These are phyloP conservation scores for Tiaroga cobitis DNA, from an alignment of 2,797 vertebrate genomes.

Conservation along the genomic window DNA sequence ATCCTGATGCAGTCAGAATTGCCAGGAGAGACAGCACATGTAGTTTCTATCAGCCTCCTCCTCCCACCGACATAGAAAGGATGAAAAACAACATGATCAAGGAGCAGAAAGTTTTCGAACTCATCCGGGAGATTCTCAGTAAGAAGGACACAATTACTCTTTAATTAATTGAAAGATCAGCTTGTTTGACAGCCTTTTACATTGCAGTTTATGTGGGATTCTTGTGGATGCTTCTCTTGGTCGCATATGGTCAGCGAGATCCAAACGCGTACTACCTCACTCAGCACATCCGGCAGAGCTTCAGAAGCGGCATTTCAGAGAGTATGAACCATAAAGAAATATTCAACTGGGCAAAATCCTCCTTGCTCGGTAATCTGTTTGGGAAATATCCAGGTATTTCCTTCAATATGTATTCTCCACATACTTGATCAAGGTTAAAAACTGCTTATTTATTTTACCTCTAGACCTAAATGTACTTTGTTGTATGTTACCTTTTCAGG, in stretches of 20 bases:
- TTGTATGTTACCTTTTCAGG: conserved; percentile 72
- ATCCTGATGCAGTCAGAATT: conserved; percentile 73
- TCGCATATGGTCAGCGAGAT: conserved; percentile 92
- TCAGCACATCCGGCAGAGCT: conserved; percentile 88
- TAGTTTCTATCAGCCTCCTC: conserved; percentile 87
- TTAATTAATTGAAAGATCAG: background rate
- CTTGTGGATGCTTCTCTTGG: conserved; percentile 91
- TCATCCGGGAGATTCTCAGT: conserved; percentile 86
- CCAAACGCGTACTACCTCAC: conserved; percentile 89
- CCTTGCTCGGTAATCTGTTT: conserved; percentile 86
- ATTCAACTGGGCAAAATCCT: conserved; percentile 88
- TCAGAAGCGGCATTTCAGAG: conserved; percentile 81
- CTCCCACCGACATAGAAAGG: conserved; percentile 83
- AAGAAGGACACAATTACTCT: conserved; percentile 16
- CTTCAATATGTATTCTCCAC: background rate
- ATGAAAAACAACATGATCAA: conserved; percentile 86
- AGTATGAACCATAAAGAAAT: conserved; percentile 84
- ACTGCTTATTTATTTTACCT: background rate
- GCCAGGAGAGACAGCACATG: conserved; percentile 84
- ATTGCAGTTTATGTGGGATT: conserved; percentile 88
- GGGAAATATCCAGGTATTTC: conserved; percentile 83
- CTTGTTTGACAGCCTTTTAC: conserved; percentile 36
- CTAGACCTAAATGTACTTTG: background rate
- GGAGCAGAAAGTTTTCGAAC: conserved; percentile 90
- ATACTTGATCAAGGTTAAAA: background rate